Percentiles rank a stretch among this genome's conserved stretches.
phyloP scores from a whole-genome alignment of 2,113 vertebrate species.

The Ia io region DNA sequence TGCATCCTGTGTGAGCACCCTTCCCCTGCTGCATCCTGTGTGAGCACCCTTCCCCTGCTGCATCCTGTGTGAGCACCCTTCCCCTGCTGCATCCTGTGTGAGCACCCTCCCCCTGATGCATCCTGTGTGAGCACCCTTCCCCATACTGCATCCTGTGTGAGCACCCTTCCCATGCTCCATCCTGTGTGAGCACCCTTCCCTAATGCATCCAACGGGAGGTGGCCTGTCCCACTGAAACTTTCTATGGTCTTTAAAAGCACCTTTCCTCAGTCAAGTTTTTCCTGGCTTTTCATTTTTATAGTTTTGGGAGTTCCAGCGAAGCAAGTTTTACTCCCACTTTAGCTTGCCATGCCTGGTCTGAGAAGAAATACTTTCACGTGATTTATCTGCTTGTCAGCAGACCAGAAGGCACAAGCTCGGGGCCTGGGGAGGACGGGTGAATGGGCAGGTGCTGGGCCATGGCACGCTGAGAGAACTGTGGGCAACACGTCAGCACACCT shows the following conservation, averaged over 20 bases:
- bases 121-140: too few relatives aligned
- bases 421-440: not conserved
- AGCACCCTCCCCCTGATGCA: too few relatives aligned
- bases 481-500: not conserved
- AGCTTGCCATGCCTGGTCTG: not conserved
- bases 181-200: too few relatives aligned
- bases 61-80: too few relatives aligned
- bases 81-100: too few relatives aligned
- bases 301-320: not conserved
- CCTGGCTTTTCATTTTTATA: not conserved
- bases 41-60: too few relatives aligned
- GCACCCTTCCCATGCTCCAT: too few relatives aligned
- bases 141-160: too few relatives aligned
- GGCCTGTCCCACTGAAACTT: not conserved
- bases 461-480: not conserved
- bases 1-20: not conserved
- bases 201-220: not conserved
- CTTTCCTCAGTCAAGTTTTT: not conserved
- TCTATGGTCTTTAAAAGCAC: not conserved
- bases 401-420: not conserved
- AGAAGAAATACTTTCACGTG: not conserved
- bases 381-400: not conserved
- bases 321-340: not conserved
- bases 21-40: not conserved
- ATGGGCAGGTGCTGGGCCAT: not conserved